These are phyloP conservation scores for Teleogryllus oceanicus DNA, from an alignment of 2,888 invertebrate genomes.

Conservation along the genomic window DNA sequence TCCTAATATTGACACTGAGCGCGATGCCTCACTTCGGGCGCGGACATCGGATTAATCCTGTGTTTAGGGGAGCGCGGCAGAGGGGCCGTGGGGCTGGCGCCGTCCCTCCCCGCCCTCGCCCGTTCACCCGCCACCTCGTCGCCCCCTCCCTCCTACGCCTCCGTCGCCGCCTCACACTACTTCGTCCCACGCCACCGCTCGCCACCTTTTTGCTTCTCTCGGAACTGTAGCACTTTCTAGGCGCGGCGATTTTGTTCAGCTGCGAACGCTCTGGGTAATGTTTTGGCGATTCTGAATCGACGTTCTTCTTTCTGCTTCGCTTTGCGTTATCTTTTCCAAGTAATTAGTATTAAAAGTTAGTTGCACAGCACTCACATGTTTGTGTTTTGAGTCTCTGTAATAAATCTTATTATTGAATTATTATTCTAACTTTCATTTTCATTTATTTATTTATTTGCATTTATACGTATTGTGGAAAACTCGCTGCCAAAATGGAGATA, in stretches of 20 bases:
- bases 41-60: conserved; percentile 31
- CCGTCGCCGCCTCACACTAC: background rate
- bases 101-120: background rate
- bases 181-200: background rate
- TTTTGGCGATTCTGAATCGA: no score
- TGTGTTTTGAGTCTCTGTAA: no score
- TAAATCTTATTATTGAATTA: no score
- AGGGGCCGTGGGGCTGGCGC: background rate
- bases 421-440: no score
- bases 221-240: background rate
- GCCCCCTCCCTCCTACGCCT: background rate
- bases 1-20: conserved; percentile 34
- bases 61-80: conserved; percentile 27
- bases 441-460: no score
- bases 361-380: no score
- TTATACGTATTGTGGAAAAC: no score
- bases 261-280: background rate
- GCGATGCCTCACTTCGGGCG: conserved; percentile 31
- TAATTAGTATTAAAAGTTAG: no score
- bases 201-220: background rate
- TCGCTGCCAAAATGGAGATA: no score
- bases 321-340: no score
- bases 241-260: background rate
- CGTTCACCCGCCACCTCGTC: background rate
- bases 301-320: no score